These are phyloP conservation scores for Schrankia costaestrigalis DNA, from an alignment of 2,888 invertebrate species.

Conservation along the genomic window DNA sequence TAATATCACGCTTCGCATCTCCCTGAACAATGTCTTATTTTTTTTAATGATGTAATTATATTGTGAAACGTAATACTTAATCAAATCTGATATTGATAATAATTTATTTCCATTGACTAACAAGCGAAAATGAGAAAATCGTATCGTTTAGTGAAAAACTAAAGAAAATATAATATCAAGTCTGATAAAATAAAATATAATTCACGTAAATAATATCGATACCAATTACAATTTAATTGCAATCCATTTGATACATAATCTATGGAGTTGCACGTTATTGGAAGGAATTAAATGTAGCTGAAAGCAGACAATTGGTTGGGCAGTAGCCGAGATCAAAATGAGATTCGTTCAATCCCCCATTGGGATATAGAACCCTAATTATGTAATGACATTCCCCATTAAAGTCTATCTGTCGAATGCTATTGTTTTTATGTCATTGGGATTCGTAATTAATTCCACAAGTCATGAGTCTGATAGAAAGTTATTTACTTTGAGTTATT, in stretches of 20 bases:
- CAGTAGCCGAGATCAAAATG: conserved; percentile 18
- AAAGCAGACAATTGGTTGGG: conserved; percentile 9
- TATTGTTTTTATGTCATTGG: conserved; percentile 24
- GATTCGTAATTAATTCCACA: conserved; percentile 33
- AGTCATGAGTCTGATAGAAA: conserved; percentile 27
- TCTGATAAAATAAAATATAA: too few species aligned
- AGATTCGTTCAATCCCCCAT: conserved; percentile 13
- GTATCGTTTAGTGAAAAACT: too few species aligned
- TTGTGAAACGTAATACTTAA: too few species aligned
- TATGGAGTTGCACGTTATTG: conserved; percentile 1
- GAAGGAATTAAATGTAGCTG: conserved; percentile 12
- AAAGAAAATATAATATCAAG: too few species aligned
- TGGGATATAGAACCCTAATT: conserved; percentile 18
- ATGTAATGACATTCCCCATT: conserved; percentile 18
- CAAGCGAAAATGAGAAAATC: too few species aligned
- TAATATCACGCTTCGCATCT: too few species aligned
- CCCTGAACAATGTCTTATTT: too few species aligned
- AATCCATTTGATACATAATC: background rate
- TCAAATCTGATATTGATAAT: too few species aligned
- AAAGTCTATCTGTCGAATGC: conserved; percentile 13
- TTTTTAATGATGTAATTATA: too few species aligned
- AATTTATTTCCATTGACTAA: too few species aligned
- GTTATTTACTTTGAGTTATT: conserved; percentile 41
- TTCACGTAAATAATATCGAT: conserved; percentile 1
- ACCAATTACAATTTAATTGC: conserved; percentile 4